phyloP scores from a whole-genome alignment of 2,113 vertebrate species.

The Conger conger region DNA sequence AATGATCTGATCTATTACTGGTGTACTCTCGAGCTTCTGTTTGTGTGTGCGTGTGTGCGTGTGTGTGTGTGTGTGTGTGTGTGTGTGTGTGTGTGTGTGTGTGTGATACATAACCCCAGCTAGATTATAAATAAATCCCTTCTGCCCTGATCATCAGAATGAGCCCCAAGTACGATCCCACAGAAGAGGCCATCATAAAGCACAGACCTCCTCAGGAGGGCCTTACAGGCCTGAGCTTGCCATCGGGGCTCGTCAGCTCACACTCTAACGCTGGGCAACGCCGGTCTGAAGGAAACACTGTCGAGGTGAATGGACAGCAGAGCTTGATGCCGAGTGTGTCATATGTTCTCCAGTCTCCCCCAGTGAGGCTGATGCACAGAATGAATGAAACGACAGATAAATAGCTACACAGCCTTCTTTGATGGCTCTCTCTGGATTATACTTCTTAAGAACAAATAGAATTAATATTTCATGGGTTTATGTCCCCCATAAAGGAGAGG shows the following conservation, averaged over 20 bases:
- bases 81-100: too few relatives aligned
- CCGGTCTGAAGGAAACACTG: not conserved
- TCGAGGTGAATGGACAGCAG: not conserved
- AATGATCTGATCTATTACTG: not conserved
- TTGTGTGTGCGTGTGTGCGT: not conserved
- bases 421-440: not conserved
- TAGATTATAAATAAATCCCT: not conserved
- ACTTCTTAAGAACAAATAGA: conserved; percentile 9
- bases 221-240: not conserved
- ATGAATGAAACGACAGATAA: not conserved
- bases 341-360: not conserved
- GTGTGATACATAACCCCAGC: not conserved
- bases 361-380: not conserved
- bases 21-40: not conserved
- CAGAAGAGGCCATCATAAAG: not conserved
- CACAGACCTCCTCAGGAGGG: not conserved
- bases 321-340: not conserved
- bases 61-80: too few relatives aligned
- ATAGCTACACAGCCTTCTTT: not conserved
- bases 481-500: not conserved
- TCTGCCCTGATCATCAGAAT: not conserved
- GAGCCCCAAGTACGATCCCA: not conserved
- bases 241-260: not conserved
- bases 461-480: conserved; percentile 28
- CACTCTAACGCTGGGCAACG: not conserved